These are phyloP conservation scores for Odontophorus gujanensis DNA, from an alignment of 2,113 vertebrate genomes.

Conservation along the genomic window DNA sequence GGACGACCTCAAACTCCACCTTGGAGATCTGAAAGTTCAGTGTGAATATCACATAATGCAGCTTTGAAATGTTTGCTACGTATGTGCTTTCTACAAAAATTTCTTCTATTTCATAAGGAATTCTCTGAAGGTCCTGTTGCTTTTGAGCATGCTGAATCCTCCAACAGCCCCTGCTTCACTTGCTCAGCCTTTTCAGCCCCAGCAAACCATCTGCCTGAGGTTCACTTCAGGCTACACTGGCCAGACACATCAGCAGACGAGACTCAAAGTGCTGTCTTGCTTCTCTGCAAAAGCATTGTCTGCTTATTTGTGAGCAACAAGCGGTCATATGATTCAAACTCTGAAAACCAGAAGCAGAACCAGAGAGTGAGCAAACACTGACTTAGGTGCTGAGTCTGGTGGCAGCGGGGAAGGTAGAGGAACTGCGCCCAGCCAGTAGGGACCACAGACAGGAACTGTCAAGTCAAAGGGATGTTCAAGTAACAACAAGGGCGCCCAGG, in stretches of 20 bases:
- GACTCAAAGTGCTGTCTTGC: neutral
- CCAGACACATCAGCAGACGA: neutral
- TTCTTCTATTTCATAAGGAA: neutral
- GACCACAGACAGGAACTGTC: neutral
- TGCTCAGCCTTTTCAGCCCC: neutral
- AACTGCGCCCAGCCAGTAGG: neutral
- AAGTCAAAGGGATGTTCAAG: neutral
- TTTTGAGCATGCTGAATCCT: accelerated
- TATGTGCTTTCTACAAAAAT: neutral
- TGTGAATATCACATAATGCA: neutral
- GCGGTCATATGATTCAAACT: neutral
- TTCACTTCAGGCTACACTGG: neutral
- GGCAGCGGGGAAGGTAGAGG: neutral
- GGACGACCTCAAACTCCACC: neutral
- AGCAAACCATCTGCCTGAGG: neutral
- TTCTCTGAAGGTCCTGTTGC: neutral
- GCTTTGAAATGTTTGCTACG: neutral
- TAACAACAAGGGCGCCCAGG: neutral
- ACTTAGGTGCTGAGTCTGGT: neutral
- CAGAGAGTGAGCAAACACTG: neutral
- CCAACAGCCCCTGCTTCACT: neutral
- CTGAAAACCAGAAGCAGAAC: neutral
- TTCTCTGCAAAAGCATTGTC: no score
- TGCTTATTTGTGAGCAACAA: neutral
- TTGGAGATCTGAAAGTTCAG: neutral